Conservation (phyloP, 2,888 invertebrate species). For the Thecocarcelia acutangulata region DNA sequence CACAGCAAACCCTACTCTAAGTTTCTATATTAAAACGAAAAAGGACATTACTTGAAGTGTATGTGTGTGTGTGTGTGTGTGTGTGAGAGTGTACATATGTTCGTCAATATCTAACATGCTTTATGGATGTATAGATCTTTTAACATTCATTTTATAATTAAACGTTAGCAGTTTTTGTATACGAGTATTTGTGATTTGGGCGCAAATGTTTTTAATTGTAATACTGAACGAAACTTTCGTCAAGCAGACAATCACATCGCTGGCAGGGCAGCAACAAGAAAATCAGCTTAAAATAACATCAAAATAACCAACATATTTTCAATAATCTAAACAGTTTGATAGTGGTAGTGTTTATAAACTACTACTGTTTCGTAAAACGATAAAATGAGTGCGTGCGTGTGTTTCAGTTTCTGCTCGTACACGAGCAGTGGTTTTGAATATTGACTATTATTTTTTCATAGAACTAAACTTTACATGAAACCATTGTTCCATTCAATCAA, state of each 20-base stretch:
- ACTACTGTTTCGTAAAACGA: conserved; percentile 18
- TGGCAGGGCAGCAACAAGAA: conserved; percentile 34
- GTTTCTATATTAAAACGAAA: background rate
- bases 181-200: conserved; percentile 47
- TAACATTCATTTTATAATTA: conserved; percentile 62
- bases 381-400: conserved; percentile 19
- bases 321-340: conserved; percentile 40
- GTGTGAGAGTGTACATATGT: background rate
- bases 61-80: background rate
- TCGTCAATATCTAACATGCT: conserved; percentile 30
- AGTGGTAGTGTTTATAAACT: conserved; percentile 41
- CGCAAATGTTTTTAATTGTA: conserved; percentile 74
- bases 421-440: conserved; percentile 38
- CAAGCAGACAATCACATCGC: conserved; percentile 39
- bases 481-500: conserved; percentile 44
- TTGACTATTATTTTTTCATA: conserved; percentile 51
- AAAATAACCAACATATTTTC: conserved; percentile 61
- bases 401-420: background rate
- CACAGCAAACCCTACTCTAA: conserved; percentile 30
- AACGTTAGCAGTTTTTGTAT: conserved; percentile 42
- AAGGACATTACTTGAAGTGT: conserved; percentile 15
- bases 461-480: conserved; percentile 2
- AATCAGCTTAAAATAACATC: conserved; percentile 48
- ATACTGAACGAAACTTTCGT: conserved; percentile 70
- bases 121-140: conserved; percentile 55